Base-by-base conservation (phyloP, 2,113 vertebrate genomes). In the Semicossyphus pulcher region DNA sequence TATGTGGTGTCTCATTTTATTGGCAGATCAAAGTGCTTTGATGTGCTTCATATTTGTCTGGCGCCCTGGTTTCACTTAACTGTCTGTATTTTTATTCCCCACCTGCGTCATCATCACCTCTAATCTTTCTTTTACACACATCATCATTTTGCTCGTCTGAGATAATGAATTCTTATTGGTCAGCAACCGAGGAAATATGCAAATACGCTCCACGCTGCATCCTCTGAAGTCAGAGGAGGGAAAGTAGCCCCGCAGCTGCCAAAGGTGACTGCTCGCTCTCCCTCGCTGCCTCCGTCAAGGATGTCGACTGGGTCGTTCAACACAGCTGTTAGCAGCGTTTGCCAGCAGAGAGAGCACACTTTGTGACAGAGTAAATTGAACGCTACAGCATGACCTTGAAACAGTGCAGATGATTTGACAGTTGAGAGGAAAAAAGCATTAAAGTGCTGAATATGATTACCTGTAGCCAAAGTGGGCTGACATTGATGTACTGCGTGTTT, bases 31-130 rank as follows among this genome's bases (percentile, higher is more conserved):
- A 84, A 82, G 44, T 47, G 57, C 69, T 53, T 60, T 57, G n/a
- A n/a, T 63, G 60, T 81, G 79, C 67, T 88, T 54, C 32, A 72
- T 74, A 60, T 80, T 42, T 48, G 71, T 69, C 65, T 81, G 77
- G 60, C 6, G 61, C 57, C 57, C 66, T 65, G 70, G 39, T 84
- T 88, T 68, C 60, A 75, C 39, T 72, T 42, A 52, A 58, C 20
- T 53, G 63, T 74, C 72, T 81, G 75, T 39, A 62, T 76, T 72
- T 87, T 54, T 59, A 48, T 63, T 75, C 39, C 36, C 18, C 31
- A 70, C 64, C 77, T 84, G 67, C 63, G n/a, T 66, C 85, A 71
- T 52, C 51, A 41, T 51, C 59, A 21, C 54, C 74, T 81, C 12
- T 71, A 82, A 85, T 86, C 77, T 72, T 39, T 49, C 37, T 54